Base-by-base conservation (phyloP, 2,797 vertebrate genomes). In the Clarias platycephalus region DNA sequence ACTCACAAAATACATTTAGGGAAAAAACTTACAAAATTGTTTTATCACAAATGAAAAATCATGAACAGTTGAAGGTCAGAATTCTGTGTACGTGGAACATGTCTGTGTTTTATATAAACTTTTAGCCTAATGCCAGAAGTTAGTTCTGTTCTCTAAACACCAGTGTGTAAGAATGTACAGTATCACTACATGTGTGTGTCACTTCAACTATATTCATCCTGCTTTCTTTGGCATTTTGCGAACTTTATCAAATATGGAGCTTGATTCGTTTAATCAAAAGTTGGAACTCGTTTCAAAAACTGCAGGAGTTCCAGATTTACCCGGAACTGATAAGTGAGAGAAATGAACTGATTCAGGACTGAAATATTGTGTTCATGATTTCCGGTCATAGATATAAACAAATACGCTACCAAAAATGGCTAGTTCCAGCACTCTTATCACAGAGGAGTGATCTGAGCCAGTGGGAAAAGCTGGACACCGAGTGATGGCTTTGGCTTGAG, bases 351-450 rank as follows among this genome's bases (percentile, higher is more conserved):
- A 40, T 15, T 26, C 34, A 26, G 34, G 34, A 8, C n/a, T 80
- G 60, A 80, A 80, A 80, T 64, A 28, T 49, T n/a, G 22, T 5
- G 22, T 16, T 55, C 13, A 12, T 72, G 40, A 18, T 22, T 26
- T 26, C 70, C 24, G n/a, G 76, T 40, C 31, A 12, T 28, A 13
- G 18, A 81, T 1, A 6, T 55, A 57, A 81, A 81, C 49, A 37
- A 81, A 81, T 81, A 24, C n/a, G 1, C 37, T 37, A 4, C 22
- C 7, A 15, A 70, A 70, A 55, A 57, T 34, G 66, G 13, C 5
- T 16, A n/a, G 64, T 81, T 57, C 34, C 44, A 81, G 49, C 44
- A 1, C 12, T 40, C 49, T 81, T 83, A 66, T 80, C 62, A 31
- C 40, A 22, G 4, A 80, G 53, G 37, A 66, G 62, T 53, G 57